These are phyloP conservation scores for Erebia ligea DNA, from an alignment of 2,888 invertebrate species.

Conservation along the genomic window DNA sequence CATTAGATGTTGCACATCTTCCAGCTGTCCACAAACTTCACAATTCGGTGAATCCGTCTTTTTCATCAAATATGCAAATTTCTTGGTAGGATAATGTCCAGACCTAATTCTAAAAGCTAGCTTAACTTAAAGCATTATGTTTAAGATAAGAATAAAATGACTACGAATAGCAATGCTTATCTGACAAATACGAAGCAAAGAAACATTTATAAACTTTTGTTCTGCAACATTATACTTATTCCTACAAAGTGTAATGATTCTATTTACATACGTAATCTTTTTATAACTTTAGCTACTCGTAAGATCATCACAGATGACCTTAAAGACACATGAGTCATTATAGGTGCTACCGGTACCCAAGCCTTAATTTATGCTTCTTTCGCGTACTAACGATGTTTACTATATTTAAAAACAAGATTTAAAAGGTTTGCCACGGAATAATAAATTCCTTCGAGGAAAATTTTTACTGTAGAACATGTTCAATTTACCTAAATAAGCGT, in stretches of 20 bases:
- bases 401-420: not conserved
- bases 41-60: no score
- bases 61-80: no score
- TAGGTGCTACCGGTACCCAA: slow-evolving; percentile 6
- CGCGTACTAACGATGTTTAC: not conserved
- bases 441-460: not conserved
- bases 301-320: slow-evolving; percentile 7
- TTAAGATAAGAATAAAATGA: slow-evolving; percentile 22
- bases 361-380: not conserved
- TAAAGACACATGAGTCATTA: slow-evolving; percentile 6
- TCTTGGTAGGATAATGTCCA: no score
- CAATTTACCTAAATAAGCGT: no score
- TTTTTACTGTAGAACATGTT: no score
- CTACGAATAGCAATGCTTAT: slow-evolving; percentile 12
- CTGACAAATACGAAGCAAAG: not conserved
- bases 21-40: no score
- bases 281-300: slow-evolving; percentile 1
- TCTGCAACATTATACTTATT: not conserved
- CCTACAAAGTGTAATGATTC: slow-evolving; percentile 1
- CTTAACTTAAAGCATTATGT: slow-evolving; percentile 22
- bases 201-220: not conserved
- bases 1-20: no score
- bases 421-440: not conserved
- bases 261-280: slow-evolving; percentile 1
- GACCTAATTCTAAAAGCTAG: no score